A percentile compares a stretch with the other conserved stretches of the same genome.
These are phyloP conservation scores for Drosophila neutralis DNA, from an alignment of 2,888 invertebrate genomes.

Conservation along the genomic window DNA sequence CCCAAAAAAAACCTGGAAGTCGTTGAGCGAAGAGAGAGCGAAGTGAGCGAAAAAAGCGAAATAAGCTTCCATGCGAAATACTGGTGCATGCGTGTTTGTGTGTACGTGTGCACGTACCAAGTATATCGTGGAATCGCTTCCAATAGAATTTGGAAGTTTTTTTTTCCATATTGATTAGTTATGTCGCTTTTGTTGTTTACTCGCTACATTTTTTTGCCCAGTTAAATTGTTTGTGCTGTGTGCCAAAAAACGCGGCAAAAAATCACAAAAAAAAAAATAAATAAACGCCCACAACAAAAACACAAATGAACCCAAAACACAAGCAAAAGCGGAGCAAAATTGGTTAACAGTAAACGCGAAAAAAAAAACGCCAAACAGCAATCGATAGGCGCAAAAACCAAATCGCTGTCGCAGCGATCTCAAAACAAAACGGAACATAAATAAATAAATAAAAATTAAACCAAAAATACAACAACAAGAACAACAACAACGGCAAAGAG, in stretches of 20 bases:
- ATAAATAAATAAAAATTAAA: constrained; percentile 6
- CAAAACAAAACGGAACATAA: constrained; percentile 10
- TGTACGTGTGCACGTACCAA: constrained; percentile 45
- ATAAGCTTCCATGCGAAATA: constrained; percentile 60
- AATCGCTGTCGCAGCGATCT: constrained; percentile 72
- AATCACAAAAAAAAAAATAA: constrained; percentile 26
- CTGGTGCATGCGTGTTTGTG: constrained; percentile 63
- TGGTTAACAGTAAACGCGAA: constrained; percentile 32
- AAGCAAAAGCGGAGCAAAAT: constrained; percentile 1
- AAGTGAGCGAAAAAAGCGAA: constrained; percentile 34
- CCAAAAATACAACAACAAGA: background rate
- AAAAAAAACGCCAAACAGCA: background rate
- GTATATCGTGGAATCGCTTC: constrained; percentile 63
- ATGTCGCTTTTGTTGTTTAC: constrained; percentile 84
- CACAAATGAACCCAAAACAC: background rate
- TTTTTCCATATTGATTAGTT: constrained; percentile 85
- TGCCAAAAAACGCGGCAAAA: constrained; percentile 61
- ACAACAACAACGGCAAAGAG: background rate
- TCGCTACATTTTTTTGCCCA: constrained; percentile 80
- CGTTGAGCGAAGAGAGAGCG: constrained; percentile 24
- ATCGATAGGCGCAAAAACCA: constrained; percentile 26
- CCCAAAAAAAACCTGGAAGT: constrained; percentile 36
- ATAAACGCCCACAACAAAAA: constrained; percentile 8
- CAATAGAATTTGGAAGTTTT: constrained; percentile 79
- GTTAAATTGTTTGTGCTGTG: constrained; percentile 71